Conservation (phyloP, 2,113 vertebrate species). For the Erpornis zantholeuca region DNA sequence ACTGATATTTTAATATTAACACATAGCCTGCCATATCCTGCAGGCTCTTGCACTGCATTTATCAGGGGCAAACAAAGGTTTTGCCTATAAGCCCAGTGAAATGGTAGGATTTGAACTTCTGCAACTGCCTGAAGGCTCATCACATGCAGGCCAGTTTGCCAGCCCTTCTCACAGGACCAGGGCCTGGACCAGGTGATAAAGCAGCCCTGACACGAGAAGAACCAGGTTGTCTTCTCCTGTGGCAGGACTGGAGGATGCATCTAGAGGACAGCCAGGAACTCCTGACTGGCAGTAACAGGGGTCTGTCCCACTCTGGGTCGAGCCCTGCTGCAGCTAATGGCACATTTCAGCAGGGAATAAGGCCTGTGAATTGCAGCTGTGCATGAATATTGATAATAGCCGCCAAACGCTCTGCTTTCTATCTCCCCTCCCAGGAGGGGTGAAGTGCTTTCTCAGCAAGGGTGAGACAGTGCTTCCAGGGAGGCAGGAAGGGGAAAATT, state of each 20-base stretch:
- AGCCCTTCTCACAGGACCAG: not conserved
- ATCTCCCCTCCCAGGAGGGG: constrained; percentile 16
- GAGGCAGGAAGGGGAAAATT: constrained; percentile 27
- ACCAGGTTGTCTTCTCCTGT: not conserved
- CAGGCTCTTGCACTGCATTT: not conserved
- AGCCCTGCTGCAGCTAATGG: not conserved
- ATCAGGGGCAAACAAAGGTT: not conserved
- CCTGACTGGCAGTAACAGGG: not conserved
- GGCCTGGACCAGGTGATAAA: not conserved
- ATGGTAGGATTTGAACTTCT: not conserved
- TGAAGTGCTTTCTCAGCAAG: constrained; percentile 56
- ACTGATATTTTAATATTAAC: not conserved
- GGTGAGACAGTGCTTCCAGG: constrained; percentile 27
- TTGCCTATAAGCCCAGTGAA: not conserved
- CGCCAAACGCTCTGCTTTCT: not conserved
- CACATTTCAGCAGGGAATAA: not conserved
- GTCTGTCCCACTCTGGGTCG: not conserved
- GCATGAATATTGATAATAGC: constrained; percentile 56
- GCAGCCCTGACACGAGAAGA: not conserved
- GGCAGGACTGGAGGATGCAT: not conserved
- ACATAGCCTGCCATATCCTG: not conserved
- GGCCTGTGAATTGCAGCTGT: constrained; percentile 7
- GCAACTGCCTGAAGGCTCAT: not conserved
- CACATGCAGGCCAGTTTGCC: not conserved
- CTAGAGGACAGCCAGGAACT: not conserved